Evolutionary conservation across 2,113 vertebrate species (phyloP).

Genomic region (Varanus salvator): DNA sequence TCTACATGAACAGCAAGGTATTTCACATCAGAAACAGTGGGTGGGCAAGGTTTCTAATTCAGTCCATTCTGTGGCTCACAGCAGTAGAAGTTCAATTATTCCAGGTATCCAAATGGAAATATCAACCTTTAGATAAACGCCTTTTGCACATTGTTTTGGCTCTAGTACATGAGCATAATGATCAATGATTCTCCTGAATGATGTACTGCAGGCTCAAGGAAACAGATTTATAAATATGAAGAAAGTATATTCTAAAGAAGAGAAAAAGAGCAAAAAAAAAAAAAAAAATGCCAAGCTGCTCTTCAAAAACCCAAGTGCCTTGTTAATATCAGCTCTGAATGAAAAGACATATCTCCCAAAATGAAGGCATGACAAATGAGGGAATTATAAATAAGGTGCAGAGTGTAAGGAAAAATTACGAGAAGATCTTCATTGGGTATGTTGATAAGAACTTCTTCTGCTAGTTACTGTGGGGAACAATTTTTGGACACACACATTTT

Average conservation of each 20-base stretch:
- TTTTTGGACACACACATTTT: neutral
- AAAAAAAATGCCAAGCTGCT: neutral
- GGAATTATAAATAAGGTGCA: slow-evolving; percentile 24
- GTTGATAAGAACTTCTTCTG: neutral
- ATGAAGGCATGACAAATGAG: slow-evolving; percentile 28
- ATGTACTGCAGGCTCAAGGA: slow-evolving; percentile 49
- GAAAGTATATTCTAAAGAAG: slow-evolving; percentile 46
- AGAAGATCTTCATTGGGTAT: slow-evolving; percentile 14
- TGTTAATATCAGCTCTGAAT: slow-evolving; percentile 22
- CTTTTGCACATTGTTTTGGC: slow-evolving; percentile 48
- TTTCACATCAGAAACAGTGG: slow-evolving; percentile 8
- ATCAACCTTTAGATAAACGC: slow-evolving; percentile 46
- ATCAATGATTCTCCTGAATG: slow-evolving; percentile 45
- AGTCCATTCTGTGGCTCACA: slow-evolving; percentile 12
- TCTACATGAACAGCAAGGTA: slow-evolving; percentile 31
- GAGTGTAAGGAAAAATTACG: slow-evolving; percentile 21
- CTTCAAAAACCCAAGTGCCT: slow-evolving; percentile 46
- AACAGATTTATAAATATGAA: slow-evolving; percentile 53
- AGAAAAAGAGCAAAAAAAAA: slow-evolving; percentile 3
- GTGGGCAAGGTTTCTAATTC: slow-evolving; percentile 28
- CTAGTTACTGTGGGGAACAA: neutral
- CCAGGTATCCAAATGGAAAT: slow-evolving; percentile 33
- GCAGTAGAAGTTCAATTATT: slow-evolving; percentile 56
- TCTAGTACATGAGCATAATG: slow-evolving; percentile 30
- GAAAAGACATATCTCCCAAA: slow-evolving; percentile 5